phyloP scores from a whole-genome alignment of 2,888 invertebrate species.

The Ephialtes manifestator region DNA sequence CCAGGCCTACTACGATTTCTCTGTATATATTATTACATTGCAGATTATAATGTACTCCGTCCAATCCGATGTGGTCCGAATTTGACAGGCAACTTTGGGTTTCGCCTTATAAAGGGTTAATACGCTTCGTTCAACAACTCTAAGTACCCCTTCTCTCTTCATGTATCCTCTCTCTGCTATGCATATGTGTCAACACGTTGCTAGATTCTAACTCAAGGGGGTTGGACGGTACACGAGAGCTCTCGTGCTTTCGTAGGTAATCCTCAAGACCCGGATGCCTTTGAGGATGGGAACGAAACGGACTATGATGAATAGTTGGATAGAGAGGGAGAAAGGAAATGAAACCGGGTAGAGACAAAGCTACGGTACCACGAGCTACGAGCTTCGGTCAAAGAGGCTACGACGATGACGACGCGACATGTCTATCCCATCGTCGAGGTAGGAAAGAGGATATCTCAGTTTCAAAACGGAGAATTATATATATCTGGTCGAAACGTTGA shows the following conservation, averaged over 20 bases:
- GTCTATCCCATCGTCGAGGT: conserved; percentile 30
- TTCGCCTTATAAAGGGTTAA: conserved; percentile 71
- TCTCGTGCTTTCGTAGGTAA: conserved; percentile 61
- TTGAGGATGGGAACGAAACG: conserved; percentile 66
- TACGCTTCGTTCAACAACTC: conserved; percentile 81
- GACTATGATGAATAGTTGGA: conserved; percentile 42
- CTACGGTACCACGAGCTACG: conserved; percentile 28
- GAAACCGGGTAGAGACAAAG: conserved; percentile 58
- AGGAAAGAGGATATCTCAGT: conserved; percentile 47
- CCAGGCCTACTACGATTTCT: no score
- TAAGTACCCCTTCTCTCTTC: conserved; percentile 23
- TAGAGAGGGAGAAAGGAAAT: conserved; percentile 45
- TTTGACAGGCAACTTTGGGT: conserved; percentile 23
- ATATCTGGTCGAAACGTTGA: neutral
- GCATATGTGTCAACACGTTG: conserved; percentile 76
- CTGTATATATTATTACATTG: neutral
- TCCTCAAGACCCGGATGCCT: conserved; percentile 64
- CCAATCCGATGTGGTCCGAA: neutral
- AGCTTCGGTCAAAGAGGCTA: conserved; percentile 48
- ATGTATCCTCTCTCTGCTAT: conserved; percentile 46
- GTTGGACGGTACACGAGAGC: conserved; percentile 69
- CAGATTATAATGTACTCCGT: neutral
- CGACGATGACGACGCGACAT: conserved; percentile 8
- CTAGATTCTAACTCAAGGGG: conserved; percentile 80
- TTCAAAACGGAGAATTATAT: conserved; percentile 36